phyloP scores from a whole-genome alignment of 2,113 vertebrate genomes.

The Vidua chalybeata region DNA sequence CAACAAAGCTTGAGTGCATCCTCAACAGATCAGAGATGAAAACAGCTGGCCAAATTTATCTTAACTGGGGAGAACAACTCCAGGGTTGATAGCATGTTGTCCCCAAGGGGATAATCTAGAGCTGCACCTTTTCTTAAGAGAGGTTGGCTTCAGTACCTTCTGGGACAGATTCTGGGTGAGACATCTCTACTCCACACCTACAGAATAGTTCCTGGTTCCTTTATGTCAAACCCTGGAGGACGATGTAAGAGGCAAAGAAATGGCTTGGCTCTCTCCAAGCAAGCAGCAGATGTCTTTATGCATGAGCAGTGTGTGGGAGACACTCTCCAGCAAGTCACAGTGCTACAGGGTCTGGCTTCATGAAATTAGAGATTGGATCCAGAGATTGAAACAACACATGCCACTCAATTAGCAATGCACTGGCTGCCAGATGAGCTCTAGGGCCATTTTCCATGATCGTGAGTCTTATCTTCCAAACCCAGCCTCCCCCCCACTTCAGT shows the following conservation, averaged over 20 bases:
- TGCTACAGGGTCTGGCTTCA: slow-evolving; percentile 35
- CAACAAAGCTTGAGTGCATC: background rate
- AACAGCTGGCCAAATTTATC: background rate
- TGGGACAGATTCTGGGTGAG: background rate
- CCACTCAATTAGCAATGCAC: slow-evolving; percentile 6
- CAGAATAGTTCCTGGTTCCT: background rate
- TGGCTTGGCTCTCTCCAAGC: slow-evolving; percentile 35
- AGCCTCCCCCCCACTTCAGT: background rate
- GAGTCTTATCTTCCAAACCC: slow-evolving; percentile 3
- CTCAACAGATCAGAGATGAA: background rate
- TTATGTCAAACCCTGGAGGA: background rate
- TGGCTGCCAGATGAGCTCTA: slow-evolving; percentile 37
- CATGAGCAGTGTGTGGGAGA: slow-evolving; percentile 59
- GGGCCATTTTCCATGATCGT: background rate
- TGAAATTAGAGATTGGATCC: slow-evolving; percentile 30
- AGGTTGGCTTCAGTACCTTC: background rate
- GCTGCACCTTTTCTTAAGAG: background rate
- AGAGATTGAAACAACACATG: slow-evolving; percentile 47
- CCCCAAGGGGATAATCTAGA: background rate
- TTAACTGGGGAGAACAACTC: background rate
- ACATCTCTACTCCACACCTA: background rate
- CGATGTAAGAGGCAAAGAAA: background rate
- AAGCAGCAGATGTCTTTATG: slow-evolving; percentile 64
- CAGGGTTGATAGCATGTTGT: background rate
- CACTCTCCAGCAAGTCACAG: slow-evolving; percentile 24